phyloP scores from a whole-genome alignment of 2,113 vertebrate genomes.

The Anolis sagrei region DNA sequence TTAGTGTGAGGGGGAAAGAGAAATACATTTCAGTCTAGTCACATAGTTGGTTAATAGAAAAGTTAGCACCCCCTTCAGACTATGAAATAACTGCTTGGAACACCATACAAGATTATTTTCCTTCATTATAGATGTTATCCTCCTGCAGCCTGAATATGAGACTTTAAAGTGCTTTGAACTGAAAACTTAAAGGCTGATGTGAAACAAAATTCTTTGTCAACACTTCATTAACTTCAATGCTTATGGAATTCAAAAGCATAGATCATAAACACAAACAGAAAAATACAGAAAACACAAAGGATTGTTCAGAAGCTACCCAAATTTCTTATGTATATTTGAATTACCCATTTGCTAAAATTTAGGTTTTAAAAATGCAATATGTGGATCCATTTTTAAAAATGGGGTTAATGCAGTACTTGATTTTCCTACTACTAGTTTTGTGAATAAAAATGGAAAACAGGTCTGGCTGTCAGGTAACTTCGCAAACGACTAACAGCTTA shows the following conservation, averaged over 20 bases:
- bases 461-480: not conserved
- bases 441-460: not conserved
- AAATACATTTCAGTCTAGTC: constrained; percentile 23
- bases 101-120: not conserved
- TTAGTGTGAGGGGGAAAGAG: constrained; percentile 4
- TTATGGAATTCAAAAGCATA: not conserved
- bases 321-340: not conserved
- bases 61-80: constrained; percentile 24
- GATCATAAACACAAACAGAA: constrained; percentile 8
- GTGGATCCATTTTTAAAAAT: not conserved
- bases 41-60: constrained; percentile 30
- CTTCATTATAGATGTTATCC: constrained; percentile 14
- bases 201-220: constrained; percentile 6
- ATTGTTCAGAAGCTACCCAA: not conserved
- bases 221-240: not conserved
- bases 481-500: not conserved
- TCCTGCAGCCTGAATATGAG: constrained; percentile 17
- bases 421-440: not conserved
- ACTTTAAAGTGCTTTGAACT: constrained; percentile 1
- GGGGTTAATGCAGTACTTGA: not conserved
- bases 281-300: not conserved
- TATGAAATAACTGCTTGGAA: constrained; percentile 30
- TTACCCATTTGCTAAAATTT: not conserved
- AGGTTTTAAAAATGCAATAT: not conserved
- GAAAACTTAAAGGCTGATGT: not conserved